These are phyloP conservation scores for Phoenoteleia sp. DNA, from an alignment of 2,888 invertebrate genomes.

Conservation along the genomic window DNA sequence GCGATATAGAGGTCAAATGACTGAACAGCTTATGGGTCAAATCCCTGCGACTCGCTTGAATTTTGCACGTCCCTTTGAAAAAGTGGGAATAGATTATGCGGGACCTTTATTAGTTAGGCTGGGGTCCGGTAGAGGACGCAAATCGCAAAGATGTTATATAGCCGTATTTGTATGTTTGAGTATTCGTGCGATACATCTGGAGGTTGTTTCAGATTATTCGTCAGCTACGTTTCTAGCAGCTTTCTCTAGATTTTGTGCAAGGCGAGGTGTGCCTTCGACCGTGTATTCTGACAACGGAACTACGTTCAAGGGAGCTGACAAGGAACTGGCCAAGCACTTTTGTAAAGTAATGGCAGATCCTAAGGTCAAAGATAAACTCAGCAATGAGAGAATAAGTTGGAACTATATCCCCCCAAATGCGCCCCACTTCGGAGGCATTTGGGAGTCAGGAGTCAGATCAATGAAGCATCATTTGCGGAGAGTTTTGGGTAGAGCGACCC, in stretches of 20 bases:
- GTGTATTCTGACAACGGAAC: background rate
- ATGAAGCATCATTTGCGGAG: background rate
- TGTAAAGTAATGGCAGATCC: no score
- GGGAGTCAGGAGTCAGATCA: no score
- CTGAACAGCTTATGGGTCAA: background rate
- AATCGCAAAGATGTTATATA: no score
- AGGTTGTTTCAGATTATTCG: no score
- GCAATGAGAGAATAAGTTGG: background rate
- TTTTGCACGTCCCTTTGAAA: background rate
- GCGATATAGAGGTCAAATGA: background rate
- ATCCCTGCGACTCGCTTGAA: background rate
- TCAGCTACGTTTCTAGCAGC: constrained; percentile 3
- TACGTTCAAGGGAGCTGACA: background rate
- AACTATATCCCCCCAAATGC: background rate
- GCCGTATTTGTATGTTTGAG: no score
- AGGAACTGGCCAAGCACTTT: no score
- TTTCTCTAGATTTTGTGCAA: background rate
- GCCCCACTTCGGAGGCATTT: background rate
- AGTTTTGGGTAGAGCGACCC: no score
- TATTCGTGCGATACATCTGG: no score
- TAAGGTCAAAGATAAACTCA: no score
- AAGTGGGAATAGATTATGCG: background rate
- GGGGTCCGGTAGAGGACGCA: no score
- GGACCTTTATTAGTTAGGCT: background rate
- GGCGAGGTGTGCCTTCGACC: background rate